Percentiles rank a stretch among this genome's conserved stretches.
These are phyloP conservation scores for Metopia argyrocephala DNA, from an alignment of 2,888 invertebrate genomes.

Conservation along the genomic window DNA sequence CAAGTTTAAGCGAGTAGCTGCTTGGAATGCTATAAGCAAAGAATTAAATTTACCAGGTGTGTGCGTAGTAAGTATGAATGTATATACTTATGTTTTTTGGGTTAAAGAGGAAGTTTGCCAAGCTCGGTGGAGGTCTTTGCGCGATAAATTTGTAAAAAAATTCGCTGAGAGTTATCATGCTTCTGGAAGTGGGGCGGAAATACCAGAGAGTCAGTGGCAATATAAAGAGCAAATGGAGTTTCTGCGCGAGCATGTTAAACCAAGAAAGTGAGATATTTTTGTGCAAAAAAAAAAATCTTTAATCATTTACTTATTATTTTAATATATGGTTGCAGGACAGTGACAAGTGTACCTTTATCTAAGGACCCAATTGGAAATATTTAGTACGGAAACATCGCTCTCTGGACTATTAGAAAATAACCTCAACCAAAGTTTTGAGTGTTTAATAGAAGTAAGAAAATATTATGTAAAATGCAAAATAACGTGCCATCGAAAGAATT, in stretches of 20 bases:
- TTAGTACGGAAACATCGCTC: neutral
- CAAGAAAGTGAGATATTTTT: slow-evolving; percentile 9
- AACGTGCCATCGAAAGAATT: neutral
- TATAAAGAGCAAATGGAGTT: too few species aligned
- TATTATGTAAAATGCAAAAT: neutral
- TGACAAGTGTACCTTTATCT: neutral
- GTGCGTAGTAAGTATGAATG: neutral
- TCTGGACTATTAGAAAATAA: neutral
- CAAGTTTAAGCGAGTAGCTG: too few species aligned
- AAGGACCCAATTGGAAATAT: neutral
- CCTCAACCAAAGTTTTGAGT: neutral
- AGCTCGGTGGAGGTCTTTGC: too few species aligned
- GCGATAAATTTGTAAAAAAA: neutral
- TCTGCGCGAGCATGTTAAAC: neutral
- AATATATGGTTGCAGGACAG: neutral
- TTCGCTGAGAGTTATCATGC: slow-evolving; percentile 1
- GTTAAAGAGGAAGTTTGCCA: too few species aligned
- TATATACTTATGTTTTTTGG: neutral
- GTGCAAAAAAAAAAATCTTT: neutral
- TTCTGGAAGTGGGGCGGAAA: neutral
- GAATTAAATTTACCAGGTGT: neutral
- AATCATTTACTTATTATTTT: slow-evolving; percentile 6
- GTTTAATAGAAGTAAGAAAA: neutral
- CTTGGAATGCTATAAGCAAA: too few species aligned
- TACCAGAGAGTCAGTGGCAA: too few species aligned